Evolutionary conservation across 1,140 invertebrate genomes (phyloP).

Genomic region (Steinernema khuongi): DNA sequence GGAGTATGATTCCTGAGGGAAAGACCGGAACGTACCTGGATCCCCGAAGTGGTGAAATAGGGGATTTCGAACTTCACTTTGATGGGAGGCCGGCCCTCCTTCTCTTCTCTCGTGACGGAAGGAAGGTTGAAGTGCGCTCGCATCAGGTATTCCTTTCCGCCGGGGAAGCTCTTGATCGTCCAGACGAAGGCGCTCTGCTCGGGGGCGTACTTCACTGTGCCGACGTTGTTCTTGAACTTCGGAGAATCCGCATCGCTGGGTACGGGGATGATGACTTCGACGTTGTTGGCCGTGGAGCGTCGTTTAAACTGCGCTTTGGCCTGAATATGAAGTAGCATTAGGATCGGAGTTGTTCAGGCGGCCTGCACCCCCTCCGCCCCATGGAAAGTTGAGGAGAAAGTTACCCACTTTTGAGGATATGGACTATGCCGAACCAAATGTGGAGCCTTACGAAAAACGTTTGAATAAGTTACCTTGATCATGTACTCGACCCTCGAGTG

Average conservation of each 20-base stretch:
- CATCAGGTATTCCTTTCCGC: slow-evolving; percentile 98
- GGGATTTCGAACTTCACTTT: slow-evolving; percentile 99
- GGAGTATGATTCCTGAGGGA: slow-evolving; percentile 17
- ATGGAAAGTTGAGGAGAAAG: too few species aligned
- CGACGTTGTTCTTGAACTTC: slow-evolving; percentile 64
- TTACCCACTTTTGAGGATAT: slow-evolving; percentile 5
- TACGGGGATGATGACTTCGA: slow-evolving; percentile 64
- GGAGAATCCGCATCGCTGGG: slow-evolving; percentile 64
- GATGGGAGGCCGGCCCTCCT: slow-evolving; percentile 93
- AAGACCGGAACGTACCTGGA: slow-evolving; percentile 68
- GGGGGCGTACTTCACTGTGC: slow-evolving; percentile 64
- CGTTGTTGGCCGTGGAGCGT: slow-evolving; percentile 74
- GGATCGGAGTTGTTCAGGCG: not conserved
- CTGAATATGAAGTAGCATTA: slow-evolving; percentile 61
- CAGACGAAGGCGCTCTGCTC: slow-evolving; percentile 65
- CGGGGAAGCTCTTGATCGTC: slow-evolving; percentile 60
- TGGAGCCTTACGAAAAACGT: not conserved
- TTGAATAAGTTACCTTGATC: slow-evolving; percentile 71
- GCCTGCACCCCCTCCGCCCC: too few species aligned
- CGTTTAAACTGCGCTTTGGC: slow-evolving; percentile 98
- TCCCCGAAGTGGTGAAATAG: slow-evolving; percentile 97
- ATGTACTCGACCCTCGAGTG: slow-evolving; percentile 73
- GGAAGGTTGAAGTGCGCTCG: slow-evolving; percentile 95
- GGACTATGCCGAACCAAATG: not conserved
- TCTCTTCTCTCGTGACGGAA: slow-evolving; percentile 80